phyloP scores from a whole-genome alignment of 2,113 vertebrate genomes.

The Pangasianodon gigas region DNA sequence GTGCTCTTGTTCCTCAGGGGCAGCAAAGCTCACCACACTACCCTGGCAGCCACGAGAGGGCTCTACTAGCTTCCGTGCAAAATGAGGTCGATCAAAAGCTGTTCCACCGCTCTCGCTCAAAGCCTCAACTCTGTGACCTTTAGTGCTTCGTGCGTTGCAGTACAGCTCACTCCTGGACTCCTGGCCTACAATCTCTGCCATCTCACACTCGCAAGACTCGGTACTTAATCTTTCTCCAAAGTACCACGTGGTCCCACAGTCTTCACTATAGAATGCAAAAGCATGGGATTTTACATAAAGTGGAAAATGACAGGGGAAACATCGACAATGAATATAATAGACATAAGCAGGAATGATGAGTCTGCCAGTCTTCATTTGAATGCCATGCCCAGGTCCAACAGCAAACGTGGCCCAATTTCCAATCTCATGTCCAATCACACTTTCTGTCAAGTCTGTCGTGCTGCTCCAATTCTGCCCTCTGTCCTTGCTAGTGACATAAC shows the following conservation, averaged over 20 bases:
- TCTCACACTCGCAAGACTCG: slow-evolving; percentile 83
- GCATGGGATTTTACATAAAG: slow-evolving; percentile 70
- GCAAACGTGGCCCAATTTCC: slow-evolving; percentile 87
- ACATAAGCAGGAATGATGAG: slow-evolving; percentile 85
- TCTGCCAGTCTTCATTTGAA: slow-evolving; percentile 80
- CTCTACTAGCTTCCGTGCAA: slow-evolving; percentile 73
- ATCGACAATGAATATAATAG: slow-evolving; percentile 74
- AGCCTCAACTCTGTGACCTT: slow-evolving; percentile 76
- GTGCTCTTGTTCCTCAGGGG: slow-evolving; percentile 64
- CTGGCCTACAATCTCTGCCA: slow-evolving; percentile 77
- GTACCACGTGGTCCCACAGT: slow-evolving; percentile 79
- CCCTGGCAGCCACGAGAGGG: slow-evolving; percentile 82
- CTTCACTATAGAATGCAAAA: slow-evolving; percentile 85
- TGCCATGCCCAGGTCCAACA: slow-evolving; percentile 89
- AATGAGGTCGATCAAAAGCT: slow-evolving; percentile 67
- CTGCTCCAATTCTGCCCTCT: slow-evolving; percentile 84
- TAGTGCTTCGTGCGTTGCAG: slow-evolving; percentile 79
- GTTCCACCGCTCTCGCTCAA: slow-evolving; percentile 74
- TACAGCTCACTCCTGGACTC: slow-evolving; percentile 75
- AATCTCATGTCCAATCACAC: slow-evolving; percentile 78
- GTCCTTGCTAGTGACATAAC: slow-evolving; percentile 81
- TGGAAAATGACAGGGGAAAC: slow-evolving; percentile 59
- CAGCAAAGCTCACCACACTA: slow-evolving; percentile 83
- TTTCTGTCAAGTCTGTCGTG: slow-evolving; percentile 79
- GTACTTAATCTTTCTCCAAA: slow-evolving; percentile 65